Evolutionary conservation across 2,888 invertebrate genomes (phyloP).

Genomic region (Polietes domitor): DNA sequence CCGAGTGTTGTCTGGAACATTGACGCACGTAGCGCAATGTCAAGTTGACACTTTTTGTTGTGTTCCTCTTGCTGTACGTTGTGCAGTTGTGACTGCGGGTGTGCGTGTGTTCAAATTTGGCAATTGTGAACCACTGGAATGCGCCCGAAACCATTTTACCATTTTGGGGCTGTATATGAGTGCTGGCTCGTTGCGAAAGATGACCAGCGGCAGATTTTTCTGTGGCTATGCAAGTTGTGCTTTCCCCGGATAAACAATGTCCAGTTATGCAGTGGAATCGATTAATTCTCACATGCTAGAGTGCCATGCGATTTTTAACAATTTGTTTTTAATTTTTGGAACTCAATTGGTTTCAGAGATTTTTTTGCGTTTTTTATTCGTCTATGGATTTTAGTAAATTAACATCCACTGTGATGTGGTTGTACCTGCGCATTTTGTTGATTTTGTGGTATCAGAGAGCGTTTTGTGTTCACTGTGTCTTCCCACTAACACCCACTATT

Average conservation of each 20-base stretch:
- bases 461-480: neutral
- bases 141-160: conserved; percentile 7
- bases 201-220: conserved; percentile 5
- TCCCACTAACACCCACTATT: conserved; percentile 36
- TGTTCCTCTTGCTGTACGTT: conserved; percentile 31
- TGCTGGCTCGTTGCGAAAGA: neutral
- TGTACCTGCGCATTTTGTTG: conserved; percentile 44
- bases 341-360: neutral
- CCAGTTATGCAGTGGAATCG: neutral
- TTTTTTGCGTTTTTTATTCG: neutral
- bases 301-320: neutral
- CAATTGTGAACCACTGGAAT: conserved; percentile 45
- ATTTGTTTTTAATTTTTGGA: neutral
- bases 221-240: neutral
- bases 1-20: conserved; percentile 64
- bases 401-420: neutral
- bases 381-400: neutral
- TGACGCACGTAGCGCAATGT: conserved; percentile 79
- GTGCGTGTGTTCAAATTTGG: conserved; percentile 52
- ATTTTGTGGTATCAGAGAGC: conserved; percentile 19
- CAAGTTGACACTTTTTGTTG: conserved; percentile 77
- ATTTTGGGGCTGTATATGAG: neutral
- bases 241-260: neutral
- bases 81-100: conserved; percentile 44
- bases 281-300: neutral